Evolutionary conservation across 2,888 invertebrate genomes (phyloP).

Genomic region (Megaustenia siamemsis): DNA sequence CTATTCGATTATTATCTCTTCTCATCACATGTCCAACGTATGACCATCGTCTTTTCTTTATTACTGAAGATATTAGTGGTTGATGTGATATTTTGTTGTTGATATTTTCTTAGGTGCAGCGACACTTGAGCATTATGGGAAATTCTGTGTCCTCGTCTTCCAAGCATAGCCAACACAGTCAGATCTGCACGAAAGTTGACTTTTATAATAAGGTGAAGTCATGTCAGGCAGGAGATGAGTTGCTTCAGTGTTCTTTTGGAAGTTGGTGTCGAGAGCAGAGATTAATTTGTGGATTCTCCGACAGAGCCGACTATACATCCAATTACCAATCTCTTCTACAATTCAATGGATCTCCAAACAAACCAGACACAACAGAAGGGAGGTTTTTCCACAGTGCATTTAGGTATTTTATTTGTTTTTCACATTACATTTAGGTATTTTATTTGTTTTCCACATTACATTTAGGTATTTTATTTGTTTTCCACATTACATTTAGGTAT

Average conservation of each 20-base stretch:
- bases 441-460: too few species aligned
- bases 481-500: too few species aligned
- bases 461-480: too few species aligned
- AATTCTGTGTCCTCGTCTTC: constrained; percentile 23
- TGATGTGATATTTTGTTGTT: too few species aligned
- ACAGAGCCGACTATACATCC: constrained; percentile 63
- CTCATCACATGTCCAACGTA: too few species aligned
- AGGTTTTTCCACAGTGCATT: constrained; percentile 52
- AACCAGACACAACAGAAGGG: constrained; percentile 67
- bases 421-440: too few species aligned
- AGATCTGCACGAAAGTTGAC: constrained; percentile 38
- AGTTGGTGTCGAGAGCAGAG: constrained; percentile 63
- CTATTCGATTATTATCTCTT: too few species aligned
- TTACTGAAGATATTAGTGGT: too few species aligned
- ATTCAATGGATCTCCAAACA: constrained; percentile 63
- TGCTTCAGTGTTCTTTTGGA: constrained; percentile 62
- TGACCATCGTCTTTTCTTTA: too few species aligned
- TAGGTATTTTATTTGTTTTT: too few species aligned
- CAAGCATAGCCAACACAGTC: constrained; percentile 16
- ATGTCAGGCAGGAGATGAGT: constrained; percentile 53
- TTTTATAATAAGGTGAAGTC: constrained; percentile 55
- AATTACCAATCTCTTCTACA: constrained; percentile 41
- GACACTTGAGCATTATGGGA: constrained; percentile 20
- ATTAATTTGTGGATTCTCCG: constrained; percentile 63
- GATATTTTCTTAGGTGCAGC: background rate